These are phyloP conservation scores for Sebastes paucispinis DNA, from an alignment of 2,797 vertebrate genomes.

Conservation along the genomic window DNA sequence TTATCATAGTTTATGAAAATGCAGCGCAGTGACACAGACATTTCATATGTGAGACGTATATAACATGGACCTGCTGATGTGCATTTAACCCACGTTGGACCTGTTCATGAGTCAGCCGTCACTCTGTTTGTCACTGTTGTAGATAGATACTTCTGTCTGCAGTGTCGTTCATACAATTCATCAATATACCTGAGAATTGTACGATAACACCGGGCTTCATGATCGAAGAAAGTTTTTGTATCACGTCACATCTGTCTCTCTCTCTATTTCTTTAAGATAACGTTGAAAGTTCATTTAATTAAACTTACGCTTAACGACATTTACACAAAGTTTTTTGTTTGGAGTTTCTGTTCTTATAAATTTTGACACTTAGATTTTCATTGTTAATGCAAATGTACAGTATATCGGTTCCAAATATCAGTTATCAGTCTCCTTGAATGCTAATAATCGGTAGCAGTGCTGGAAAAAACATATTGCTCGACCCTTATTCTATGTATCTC, in stretches of 20 bases:
- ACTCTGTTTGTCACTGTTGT: background rate
- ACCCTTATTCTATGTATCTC: background rate
- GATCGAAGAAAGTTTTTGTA: background rate
- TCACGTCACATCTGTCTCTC: background rate
- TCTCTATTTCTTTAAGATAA: background rate
- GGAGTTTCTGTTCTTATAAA: background rate
- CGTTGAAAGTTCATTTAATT: background rate
- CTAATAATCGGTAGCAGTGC: background rate
- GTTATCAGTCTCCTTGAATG: background rate
- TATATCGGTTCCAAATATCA: background rate
- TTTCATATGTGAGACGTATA: background rate
- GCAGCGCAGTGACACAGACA: background rate
- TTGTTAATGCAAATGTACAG: background rate
- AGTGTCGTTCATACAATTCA: background rate
- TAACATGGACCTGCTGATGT: background rate
- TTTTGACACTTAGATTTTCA: background rate
- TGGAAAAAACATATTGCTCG: background rate
- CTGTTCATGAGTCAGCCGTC: background rate
- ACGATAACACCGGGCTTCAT: background rate
- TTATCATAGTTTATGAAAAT: background rate
- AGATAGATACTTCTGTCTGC: background rate
- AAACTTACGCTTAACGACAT: background rate
- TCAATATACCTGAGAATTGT: background rate
- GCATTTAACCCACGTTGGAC: too few species aligned
- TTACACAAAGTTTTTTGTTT: background rate